Evolutionary conservation across 1,140 invertebrate genomes (phyloP), one percentile per base, ranked within the genome.

Genomic region (Pogonognathellus flavescens): DNA sequence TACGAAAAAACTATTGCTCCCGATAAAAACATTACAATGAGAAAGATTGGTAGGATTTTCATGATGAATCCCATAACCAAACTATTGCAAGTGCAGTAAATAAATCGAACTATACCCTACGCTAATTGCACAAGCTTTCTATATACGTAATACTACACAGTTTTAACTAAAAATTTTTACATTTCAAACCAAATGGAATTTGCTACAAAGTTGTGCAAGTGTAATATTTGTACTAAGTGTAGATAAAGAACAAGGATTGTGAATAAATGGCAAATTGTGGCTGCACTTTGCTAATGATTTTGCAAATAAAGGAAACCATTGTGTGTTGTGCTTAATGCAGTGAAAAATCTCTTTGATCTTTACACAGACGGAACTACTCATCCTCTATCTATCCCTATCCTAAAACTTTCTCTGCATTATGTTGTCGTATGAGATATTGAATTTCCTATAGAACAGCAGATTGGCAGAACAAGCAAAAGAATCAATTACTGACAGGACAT

Each of bases 1-100:
- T 86, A 87, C 0, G 85, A 76, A 52, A 88, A 85, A 86, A 88
- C 85, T 14, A 88, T 83, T 25, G 85, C 85, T 18, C 85, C 86
- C 14, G 86, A 86, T 49, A 87, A 87, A 84, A 88, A 87, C 49
- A 88, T 41, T 14, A 88, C 59, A 53, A 88, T 84, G 14, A 88
- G 66, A 84, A 88, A 88, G 8, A 86, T 53, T 53, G 88, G 88
- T 22, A 88, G 62, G 8, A 88, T 81, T 85, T 84, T 86, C 88
- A 88, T 88, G 76, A 86, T 88, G 80, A 55, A 55, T 53, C 80
- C 80, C 80, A 81, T 81, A 20, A 14, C 80, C 70, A 49, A 13
- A 57, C 53, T 14, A 57, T 57, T 14, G n/a, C 53, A 14, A 14
- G n/a, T 5, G n/a, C 53, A 57, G 11, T 14, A 57, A 57, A 3